phyloP scores from a whole-genome alignment of 2,888 invertebrate genomes.

The Molanna angustata region DNA sequence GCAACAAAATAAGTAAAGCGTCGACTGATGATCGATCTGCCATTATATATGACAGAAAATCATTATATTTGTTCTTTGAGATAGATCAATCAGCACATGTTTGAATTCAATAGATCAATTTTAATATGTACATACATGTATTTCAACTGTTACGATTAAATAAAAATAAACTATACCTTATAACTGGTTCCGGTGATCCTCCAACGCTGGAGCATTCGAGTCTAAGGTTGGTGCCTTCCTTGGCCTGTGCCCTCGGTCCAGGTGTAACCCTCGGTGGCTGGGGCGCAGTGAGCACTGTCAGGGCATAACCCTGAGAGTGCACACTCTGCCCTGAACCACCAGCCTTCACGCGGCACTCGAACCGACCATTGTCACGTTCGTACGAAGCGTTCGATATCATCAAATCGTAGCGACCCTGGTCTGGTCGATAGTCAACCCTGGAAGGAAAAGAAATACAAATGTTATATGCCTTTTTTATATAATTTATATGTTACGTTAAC shows the following conservation, averaged over 20 bases:
- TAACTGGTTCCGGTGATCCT: conserved; percentile 86
- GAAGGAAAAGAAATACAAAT: conserved; percentile 31
- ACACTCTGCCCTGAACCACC: conserved; percentile 79
- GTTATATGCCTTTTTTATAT: no score
- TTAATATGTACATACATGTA: no score
- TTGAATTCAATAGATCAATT: no score
- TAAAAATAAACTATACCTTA: no score
- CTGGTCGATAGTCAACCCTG: conserved; percentile 76
- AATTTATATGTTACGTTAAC: no score
- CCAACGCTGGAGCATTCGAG: conserved; percentile 80
- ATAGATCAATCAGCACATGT: no score
- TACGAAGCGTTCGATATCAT: conserved; percentile 86
- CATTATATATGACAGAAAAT: no score
- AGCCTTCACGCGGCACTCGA: conserved; percentile 86
- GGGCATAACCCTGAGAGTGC: conserved; percentile 77
- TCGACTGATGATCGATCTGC: no score
- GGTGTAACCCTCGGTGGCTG: conserved; percentile 77
- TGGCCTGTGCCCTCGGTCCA: conserved; percentile 71
- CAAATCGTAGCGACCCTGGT: conserved; percentile 78
- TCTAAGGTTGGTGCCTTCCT: conserved; percentile 75
- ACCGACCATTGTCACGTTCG: conserved; percentile 86
- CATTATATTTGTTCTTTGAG: no score
- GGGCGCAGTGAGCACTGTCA: conserved; percentile 84
- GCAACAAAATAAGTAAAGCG: no score
- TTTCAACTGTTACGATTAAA: no score